phyloP scores from a whole-genome alignment of 2,113 vertebrate genomes.

The Aspiorhynchus laticeps region DNA sequence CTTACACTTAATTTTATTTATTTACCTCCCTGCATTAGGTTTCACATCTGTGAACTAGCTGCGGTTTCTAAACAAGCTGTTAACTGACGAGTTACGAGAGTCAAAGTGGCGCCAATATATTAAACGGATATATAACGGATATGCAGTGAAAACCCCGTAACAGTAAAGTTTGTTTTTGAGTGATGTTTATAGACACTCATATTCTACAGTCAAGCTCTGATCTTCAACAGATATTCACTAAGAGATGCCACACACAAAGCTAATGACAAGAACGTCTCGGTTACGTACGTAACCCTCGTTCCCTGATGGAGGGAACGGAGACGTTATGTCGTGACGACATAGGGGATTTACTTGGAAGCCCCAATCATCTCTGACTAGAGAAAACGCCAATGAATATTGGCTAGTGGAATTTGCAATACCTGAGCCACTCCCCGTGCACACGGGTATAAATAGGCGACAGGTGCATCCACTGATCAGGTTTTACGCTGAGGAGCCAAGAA shows the following conservation, averaged over 20 bases:
- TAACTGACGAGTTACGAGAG: slow-evolving; percentile 70
- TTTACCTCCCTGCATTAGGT: background rate
- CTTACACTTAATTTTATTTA: background rate
- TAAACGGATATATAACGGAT: slow-evolving; percentile 40
- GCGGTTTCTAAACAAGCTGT: slow-evolving; percentile 60
- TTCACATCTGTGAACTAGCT: slow-evolving; percentile 50
- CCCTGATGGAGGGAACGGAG: no score
- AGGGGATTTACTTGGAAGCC: no score
- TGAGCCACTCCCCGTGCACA: no score
- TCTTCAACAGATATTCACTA: slow-evolving; percentile 39
- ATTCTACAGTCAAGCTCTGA: slow-evolving; percentile 26
- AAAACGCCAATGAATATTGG: no score
- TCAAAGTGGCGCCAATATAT: slow-evolving; percentile 52
- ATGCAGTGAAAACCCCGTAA: slow-evolving; percentile 55
- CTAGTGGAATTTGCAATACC: no score
- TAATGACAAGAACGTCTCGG: background rate
- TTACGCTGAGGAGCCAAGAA: no score
- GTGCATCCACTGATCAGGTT: no score
- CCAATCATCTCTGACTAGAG: no score
- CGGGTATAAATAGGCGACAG: no score
- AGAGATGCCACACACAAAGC: slow-evolving; percentile 13
- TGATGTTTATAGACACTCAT: slow-evolving; percentile 20
- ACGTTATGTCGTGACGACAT: no score
- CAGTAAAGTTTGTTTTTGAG: slow-evolving; percentile 15
- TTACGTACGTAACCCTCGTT: no score